Base-by-base conservation (phyloP, 2,113 vertebrate species). In the Xiphorhynchus elegans region DNA sequence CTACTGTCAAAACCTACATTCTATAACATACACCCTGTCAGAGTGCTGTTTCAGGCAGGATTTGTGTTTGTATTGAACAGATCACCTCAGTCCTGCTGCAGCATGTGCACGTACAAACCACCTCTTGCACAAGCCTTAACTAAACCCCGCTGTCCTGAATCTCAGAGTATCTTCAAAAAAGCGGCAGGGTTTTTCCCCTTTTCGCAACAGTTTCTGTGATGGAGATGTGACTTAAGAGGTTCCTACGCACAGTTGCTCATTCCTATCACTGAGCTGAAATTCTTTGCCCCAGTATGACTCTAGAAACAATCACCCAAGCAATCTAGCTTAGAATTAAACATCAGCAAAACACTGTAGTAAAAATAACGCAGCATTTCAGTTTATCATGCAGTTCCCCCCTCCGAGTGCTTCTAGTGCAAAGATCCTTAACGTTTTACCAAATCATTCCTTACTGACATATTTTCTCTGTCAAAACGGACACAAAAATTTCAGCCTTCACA, bases 351-450 rank as follows among this genome's bases (percentile, higher is more conserved):
- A 63, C 15, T 25, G 23, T 0, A 52, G 26, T 69, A 82, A 89
- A 94, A 94, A 73, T 35, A 84, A 82, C 25, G 13, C 46, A 63
- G 77, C 40, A 49, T 49, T 93, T 92, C 89, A 59, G 24, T 52
- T 86, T 39, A 79, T 37, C 23, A 13, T 6, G 44, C n/a, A 58
- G 58, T 46, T 77, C 15, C 25, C 23, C 33, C 11, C 29, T 26
- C 5, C n/a, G 84, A 52, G 23, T 26, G 40, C 47, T 83, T 81
- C 69, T 76, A 12, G 24, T 56, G 49, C 23, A 62, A 69, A 83
- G 59, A 63, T 40, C 11, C 50, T 55, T 70, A 52, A 84, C 47
- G 29, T 33, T 82, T 73, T 40, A 82, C 6, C 2, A 2, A 56
- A 58, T 47, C 16, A 16, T 53, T 92, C 37, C 83, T 73, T 58